A percentile compares a stretch with the other conserved stretches of the same genome.
These are phyloP conservation scores for Helleia helle DNA, from an alignment of 2,888 invertebrate genomes.

Conservation along the genomic window DNA sequence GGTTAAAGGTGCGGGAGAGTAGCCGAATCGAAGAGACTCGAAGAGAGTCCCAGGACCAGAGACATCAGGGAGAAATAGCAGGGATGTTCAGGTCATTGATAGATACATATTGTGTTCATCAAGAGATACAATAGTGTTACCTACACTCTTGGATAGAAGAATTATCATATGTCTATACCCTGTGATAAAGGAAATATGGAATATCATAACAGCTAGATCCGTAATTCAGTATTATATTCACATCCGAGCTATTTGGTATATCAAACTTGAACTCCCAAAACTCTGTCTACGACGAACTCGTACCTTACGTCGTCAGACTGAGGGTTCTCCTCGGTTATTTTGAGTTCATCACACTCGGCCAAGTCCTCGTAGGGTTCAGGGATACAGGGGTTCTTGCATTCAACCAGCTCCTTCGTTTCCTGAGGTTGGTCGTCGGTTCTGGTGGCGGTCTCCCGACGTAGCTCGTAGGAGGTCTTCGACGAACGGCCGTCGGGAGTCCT, in stretches of 20 bases:
- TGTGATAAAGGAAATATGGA: no score
- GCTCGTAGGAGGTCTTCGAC: slow-evolving; percentile 60
- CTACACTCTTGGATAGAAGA: no score
- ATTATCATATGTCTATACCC: no score
- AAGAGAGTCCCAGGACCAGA: no score
- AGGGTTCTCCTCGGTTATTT: slow-evolving; percentile 32
- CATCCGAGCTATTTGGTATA: slow-evolving; percentile 3
- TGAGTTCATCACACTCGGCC: slow-evolving; percentile 47
- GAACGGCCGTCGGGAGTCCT: slow-evolving; percentile 62
- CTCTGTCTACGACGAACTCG: slow-evolving; percentile 88
- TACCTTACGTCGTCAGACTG: slow-evolving; percentile 76
- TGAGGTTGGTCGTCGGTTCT: slow-evolving; percentile 8
- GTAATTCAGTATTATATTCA: background rate
- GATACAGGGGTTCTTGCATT: slow-evolving; percentile 43
- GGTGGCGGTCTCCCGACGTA: slow-evolving; percentile 31
- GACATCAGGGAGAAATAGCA: no score
- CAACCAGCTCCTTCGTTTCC: slow-evolving; percentile 32
- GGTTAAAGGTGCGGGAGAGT: no score
- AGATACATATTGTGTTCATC: no score
- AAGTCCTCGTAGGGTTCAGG: slow-evolving; percentile 29
- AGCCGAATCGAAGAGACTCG: no score
- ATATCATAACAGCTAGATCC: no score
- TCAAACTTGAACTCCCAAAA: slow-evolving; percentile 89
- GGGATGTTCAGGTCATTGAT: no score
- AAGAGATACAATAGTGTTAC: no score